Conservation (phyloP, 2,113 vertebrate species). For the Psephotus haematonotus region DNA sequence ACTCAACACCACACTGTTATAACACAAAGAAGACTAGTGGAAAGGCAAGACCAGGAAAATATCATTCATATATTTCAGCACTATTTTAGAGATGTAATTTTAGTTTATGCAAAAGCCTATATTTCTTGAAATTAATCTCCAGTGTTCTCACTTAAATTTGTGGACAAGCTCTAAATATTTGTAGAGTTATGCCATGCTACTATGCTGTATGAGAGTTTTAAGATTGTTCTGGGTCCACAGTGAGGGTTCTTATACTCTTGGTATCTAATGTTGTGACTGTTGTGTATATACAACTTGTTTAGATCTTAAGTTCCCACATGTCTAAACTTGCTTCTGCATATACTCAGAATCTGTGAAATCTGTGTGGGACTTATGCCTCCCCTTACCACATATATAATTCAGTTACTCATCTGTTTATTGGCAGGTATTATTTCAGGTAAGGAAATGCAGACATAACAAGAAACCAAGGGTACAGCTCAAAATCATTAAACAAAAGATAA, state of each 20-base stretch:
- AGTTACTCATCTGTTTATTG: background rate
- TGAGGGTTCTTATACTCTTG: background rate
- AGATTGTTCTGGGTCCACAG: background rate
- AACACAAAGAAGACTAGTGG: background rate
- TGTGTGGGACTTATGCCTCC: background rate
- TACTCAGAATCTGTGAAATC: background rate
- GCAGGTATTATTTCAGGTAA: background rate
- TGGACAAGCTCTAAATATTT: background rate
- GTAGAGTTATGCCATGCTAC: background rate
- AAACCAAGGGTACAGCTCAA: background rate
- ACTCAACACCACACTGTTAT: fast-evolving
- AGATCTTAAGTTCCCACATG: background rate
- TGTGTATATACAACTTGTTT: background rate
- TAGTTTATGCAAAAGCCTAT: background rate
- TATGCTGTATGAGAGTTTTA: background rate
- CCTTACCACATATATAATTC: background rate
- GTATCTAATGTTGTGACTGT: background rate
- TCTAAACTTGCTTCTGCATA: background rate
- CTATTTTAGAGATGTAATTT: background rate
- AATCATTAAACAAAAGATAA: background rate
- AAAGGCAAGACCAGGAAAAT: background rate
- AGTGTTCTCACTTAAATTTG: background rate
- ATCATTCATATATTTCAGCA: background rate
- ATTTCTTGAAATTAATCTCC: background rate
- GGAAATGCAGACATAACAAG: background rate